A percentile compares a stretch with the other conserved stretches of the same genome.
phyloP scores from a whole-genome alignment of 2,113 vertebrate species.

The Eptatretus burgeri region DNA sequence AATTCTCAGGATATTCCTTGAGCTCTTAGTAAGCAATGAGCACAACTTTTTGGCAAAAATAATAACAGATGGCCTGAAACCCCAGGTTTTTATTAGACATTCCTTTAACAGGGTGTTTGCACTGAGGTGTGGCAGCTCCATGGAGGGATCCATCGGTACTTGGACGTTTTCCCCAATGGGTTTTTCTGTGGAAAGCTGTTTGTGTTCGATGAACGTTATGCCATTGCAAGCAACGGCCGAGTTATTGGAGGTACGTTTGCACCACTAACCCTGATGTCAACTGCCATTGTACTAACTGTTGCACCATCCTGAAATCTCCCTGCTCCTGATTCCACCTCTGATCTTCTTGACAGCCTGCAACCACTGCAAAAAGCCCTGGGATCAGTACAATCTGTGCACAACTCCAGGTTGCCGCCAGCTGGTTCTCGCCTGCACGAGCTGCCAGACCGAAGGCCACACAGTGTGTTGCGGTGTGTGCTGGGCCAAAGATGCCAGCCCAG shows the following conservation, averaged over 20 bases:
- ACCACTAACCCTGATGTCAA: constrained; percentile 6
- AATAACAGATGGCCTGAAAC: too few relatives aligned
- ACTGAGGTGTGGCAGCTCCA: constrained; percentile 73
- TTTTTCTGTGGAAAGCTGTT: constrained; percentile 87
- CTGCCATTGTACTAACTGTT: neutral
- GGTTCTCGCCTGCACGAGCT: constrained; percentile 38
- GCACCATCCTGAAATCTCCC: neutral
- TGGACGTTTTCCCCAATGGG: constrained; percentile 63
- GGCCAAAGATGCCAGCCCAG: constrained; percentile 24
- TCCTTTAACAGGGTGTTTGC: constrained; percentile 36
- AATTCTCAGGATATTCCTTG: too few relatives aligned
- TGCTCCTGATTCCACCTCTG: neutral
- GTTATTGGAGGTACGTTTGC: constrained; percentile 40
- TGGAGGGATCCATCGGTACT: constrained; percentile 82
- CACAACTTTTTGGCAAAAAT: too few relatives aligned
- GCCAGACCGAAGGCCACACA: constrained; percentile 28
- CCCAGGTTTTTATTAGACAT: too few relatives aligned
- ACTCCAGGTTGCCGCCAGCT: constrained; percentile 54
- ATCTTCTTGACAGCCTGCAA: constrained; percentile 31
- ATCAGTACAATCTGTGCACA: constrained; percentile 55
- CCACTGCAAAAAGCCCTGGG: constrained; percentile 49
- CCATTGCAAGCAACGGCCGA: constrained; percentile 44
- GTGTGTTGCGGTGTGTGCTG: constrained; percentile 56
- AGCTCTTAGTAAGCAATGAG: too few relatives aligned
- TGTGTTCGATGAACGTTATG: constrained; percentile 76